phyloP scores from a whole-genome alignment of 2,113 vertebrate species.

The Malurus cyaneus region DNA sequence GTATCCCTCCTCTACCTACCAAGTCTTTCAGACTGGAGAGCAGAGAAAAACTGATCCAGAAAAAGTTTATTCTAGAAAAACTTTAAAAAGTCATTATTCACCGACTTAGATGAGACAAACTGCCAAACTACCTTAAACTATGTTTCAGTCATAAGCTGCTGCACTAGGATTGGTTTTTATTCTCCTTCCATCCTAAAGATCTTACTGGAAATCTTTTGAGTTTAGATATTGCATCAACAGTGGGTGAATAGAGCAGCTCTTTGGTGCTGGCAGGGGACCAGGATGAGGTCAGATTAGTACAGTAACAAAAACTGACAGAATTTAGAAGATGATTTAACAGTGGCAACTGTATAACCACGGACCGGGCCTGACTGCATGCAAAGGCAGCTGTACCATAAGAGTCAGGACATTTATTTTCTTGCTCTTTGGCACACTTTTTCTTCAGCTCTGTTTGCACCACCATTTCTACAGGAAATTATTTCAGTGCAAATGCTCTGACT shows the following conservation, averaged over 20 bases:
- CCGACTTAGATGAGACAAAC: background rate
- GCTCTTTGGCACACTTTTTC: background rate
- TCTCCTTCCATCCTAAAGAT: background rate
- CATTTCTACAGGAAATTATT: background rate
- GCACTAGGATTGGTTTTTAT: background rate
- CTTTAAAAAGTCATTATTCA: background rate
- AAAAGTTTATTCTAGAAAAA: background rate
- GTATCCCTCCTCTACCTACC: background rate
- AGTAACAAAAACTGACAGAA: constrained; percentile 49
- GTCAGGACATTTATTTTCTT: constrained; percentile 1
- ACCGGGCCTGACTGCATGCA: background rate
- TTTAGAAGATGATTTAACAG: constrained; percentile 59
- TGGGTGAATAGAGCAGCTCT: background rate
- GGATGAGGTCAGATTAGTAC: constrained; percentile 49
- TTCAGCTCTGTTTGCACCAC: background rate
- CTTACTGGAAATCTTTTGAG: background rate
- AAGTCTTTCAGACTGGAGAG: background rate
- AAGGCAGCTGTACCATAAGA: background rate
- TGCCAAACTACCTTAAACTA: background rate
- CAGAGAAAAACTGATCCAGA: background rate
- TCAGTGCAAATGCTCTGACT: background rate
- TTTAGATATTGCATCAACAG: background rate
- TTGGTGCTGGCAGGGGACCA: constrained; percentile 27
- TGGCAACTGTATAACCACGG: background rate
- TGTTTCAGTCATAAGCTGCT: background rate